Percentiles rank a stretch among this genome's conserved stretches.
These are phyloP conservation scores for Pammene fasciana DNA, from an alignment of 2,888 invertebrate species.

Conservation along the genomic window DNA sequence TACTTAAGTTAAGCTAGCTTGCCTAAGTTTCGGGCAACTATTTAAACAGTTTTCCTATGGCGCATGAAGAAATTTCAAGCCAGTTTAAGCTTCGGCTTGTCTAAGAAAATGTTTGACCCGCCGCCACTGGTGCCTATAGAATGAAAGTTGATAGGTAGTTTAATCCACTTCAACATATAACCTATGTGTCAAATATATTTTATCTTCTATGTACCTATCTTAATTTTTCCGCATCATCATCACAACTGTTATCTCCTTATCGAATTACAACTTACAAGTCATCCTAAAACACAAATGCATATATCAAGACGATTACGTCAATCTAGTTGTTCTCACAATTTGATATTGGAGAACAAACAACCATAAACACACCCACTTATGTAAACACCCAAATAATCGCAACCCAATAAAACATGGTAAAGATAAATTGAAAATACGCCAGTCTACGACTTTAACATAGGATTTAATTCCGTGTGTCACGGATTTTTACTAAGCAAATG, in stretches of 20 bases:
- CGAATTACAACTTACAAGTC: conserved; percentile 7
- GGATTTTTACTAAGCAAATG: neutral
- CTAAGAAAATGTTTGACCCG: too few species aligned
- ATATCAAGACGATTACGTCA: neutral
- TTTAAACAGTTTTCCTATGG: too few species aligned
- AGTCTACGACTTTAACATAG: neutral
- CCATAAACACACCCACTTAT: conserved; percentile 12
- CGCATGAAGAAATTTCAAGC: too few species aligned
- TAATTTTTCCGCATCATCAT: too few species aligned
- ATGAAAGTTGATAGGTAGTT: too few species aligned
- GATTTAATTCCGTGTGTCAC: neutral
- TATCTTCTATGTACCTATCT: neutral
- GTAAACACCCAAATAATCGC: neutral
- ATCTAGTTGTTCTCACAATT: conserved; percentile 3
- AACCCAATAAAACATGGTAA: neutral
- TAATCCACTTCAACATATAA: too few species aligned
- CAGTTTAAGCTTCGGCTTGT: too few species aligned
- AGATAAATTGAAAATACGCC: neutral
- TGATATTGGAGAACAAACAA: neutral
- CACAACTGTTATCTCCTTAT: conserved; percentile 13
- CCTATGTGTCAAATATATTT: too few species aligned
- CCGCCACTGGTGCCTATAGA: too few species aligned
- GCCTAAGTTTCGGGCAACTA: too few species aligned
- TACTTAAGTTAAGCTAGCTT: too few species aligned
- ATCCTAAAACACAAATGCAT: neutral